Conservation (phyloP, 2,888 invertebrate species). For the Mythimna albipuncta region DNA sequence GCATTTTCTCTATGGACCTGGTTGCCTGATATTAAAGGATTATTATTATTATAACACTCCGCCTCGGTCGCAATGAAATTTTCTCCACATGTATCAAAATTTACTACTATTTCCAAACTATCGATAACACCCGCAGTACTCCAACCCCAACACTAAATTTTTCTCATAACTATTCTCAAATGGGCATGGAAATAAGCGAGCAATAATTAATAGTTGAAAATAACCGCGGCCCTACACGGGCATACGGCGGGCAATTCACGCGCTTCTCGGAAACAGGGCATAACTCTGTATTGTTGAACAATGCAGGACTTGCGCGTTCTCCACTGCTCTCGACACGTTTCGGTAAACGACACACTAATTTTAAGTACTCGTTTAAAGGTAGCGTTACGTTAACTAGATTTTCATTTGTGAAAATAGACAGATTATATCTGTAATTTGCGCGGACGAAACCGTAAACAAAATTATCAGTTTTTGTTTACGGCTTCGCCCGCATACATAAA, state of each 20-base stretch:
- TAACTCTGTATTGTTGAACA: conserved; percentile 55
- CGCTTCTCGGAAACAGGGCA: conserved; percentile 42
- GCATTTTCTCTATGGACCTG: too few relatives aligned
- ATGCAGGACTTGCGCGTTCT: conserved; percentile 38
- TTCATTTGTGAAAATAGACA: too few relatives aligned
- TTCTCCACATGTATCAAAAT: too few relatives aligned
- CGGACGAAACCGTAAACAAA: too few relatives aligned
- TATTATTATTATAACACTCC: too few relatives aligned
- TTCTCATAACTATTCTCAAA: conserved; percentile 48
- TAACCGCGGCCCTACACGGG: conserved; percentile 43
- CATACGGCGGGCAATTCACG: conserved; percentile 39
- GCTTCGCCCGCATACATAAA: too few relatives aligned
- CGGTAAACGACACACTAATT: background rate
- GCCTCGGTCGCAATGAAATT: too few relatives aligned
- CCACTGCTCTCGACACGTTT: conserved; percentile 47
- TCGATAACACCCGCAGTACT: background rate
- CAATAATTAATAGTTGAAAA: conserved; percentile 61
- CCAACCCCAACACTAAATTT: conserved; percentile 34
- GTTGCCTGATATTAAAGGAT: too few relatives aligned
- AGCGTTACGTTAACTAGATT: too few relatives aligned
- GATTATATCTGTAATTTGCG: too few relatives aligned
- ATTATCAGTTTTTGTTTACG: too few relatives aligned
- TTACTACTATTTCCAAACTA: background rate
- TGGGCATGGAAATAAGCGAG: conserved; percentile 58
- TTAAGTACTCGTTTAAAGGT: background rate